Conservation (phyloP, 2,113 vertebrate genomes). For the Numida meleagris region DNA sequence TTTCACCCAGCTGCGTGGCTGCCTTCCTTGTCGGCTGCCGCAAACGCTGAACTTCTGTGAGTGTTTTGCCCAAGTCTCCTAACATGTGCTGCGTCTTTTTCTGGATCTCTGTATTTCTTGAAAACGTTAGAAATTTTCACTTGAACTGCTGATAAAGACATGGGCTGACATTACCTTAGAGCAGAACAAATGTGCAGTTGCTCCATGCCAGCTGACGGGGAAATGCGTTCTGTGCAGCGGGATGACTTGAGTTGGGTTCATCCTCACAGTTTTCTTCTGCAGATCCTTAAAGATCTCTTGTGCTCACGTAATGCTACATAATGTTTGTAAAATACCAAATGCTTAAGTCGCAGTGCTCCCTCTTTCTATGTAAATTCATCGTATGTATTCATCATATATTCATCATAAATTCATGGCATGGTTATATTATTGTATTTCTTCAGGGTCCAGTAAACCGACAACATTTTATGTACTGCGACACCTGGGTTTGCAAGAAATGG, state of each 20-base stretch:
- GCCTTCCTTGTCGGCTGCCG: not conserved
- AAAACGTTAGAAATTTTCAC: not conserved
- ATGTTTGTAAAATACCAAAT: not conserved
- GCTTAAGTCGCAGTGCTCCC: not conserved
- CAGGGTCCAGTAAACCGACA: not conserved
- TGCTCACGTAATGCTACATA: not conserved
- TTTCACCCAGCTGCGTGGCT: not conserved
- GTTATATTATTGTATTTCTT: not conserved
- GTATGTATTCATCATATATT: too few relatives aligned
- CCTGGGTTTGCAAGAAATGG: not conserved
- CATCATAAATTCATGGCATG: not conserved
- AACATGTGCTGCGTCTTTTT: accelerated
- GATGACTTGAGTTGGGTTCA: not conserved
- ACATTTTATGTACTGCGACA: not conserved
- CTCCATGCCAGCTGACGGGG: not conserved
- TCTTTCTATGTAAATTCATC: not conserved
- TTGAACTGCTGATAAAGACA: not conserved
- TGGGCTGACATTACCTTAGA: not conserved
- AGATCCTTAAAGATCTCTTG: not conserved
- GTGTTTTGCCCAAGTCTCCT: not conserved
- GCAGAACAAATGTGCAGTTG: not conserved
- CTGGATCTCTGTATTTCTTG: not conserved
- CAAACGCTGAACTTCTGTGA: not conserved
- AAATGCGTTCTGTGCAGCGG: not conserved
- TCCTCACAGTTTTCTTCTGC: not conserved